Conservation (phyloP, 2,888 invertebrate genomes). For the Amphipoea lucens region DNA sequence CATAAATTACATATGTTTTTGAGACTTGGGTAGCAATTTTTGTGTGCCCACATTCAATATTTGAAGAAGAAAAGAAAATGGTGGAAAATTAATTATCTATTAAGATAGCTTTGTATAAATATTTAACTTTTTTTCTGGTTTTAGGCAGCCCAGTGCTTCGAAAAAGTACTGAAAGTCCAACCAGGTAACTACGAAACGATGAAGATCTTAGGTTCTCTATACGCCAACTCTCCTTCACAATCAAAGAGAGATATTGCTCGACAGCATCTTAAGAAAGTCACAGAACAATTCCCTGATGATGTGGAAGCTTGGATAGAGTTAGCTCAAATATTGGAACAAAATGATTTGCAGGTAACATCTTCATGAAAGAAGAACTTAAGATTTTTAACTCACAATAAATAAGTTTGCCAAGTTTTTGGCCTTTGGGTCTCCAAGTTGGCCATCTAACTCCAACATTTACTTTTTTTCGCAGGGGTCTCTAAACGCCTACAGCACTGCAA, state of each 20-base stretch:
- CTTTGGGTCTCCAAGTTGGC: not conserved
- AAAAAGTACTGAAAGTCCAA: conserved; percentile 98
- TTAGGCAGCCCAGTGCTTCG: conserved; percentile 99
- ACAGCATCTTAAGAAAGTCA: conserved; percentile 97
- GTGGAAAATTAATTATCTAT: not conserved
- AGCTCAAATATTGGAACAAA: conserved; percentile 99
- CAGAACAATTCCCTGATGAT: conserved; percentile 99
- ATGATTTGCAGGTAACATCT: conserved; percentile 92
- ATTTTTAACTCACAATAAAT: not conserved
- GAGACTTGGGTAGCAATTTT: not conserved
- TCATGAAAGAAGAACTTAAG: not conserved
- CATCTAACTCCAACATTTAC: not conserved
- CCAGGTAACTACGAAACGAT: conserved; percentile 99
- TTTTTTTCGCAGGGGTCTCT: conserved; percentile 92
- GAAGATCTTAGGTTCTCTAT: conserved; percentile 99
- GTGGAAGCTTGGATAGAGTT: conserved; percentile 99
- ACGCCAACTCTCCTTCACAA: conserved; percentile 97
- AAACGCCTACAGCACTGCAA: conserved; percentile 97
- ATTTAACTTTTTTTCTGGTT: not conserved
- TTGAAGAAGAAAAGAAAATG: not conserved
- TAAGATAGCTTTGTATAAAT: not conserved
- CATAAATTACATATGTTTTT: not conserved
- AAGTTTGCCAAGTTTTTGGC: not conserved
- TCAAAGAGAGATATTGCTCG: conserved; percentile 98
- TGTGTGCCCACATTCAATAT: not conserved